phyloP scores from a whole-genome alignment of 2,797 vertebrate genomes.

The Trichosurus vulpecula region DNA sequence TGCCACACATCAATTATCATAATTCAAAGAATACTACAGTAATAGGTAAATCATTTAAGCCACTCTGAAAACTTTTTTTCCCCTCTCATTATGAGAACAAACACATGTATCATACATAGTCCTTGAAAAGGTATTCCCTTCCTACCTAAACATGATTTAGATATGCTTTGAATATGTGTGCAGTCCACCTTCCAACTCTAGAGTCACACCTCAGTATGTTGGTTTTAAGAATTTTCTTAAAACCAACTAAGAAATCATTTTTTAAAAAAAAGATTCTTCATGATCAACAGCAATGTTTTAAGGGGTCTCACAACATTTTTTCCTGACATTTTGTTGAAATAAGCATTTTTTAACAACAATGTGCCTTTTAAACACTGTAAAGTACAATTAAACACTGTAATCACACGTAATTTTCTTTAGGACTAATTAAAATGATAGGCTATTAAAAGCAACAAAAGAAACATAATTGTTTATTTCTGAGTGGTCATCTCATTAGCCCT shows the following conservation, averaged over 20 bases:
- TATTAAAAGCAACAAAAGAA: neutral
- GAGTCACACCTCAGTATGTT: neutral
- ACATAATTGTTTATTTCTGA: neutral
- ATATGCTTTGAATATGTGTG: neutral
- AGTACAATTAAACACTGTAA: too few relatives aligned
- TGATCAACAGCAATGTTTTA: neutral
- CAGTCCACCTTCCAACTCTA: neutral
- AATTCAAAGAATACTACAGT: neutral
- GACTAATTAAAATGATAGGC: neutral
- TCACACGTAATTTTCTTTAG: neutral
- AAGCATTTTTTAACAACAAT: neutral
- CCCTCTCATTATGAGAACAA: neutral
- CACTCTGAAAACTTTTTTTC: too few relatives aligned
- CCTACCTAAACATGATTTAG: too few relatives aligned
- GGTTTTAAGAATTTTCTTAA: neutral
- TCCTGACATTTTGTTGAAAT: accelerated
- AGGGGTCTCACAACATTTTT: neutral
- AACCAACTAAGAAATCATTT: neutral
- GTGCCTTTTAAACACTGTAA: accelerated
- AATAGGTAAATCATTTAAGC: neutral
- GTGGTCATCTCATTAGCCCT: neutral
- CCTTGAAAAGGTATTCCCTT: neutral
- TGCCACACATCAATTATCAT: neutral
- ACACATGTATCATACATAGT: accelerated
- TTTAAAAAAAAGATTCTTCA: neutral